phyloP scores from a whole-genome alignment of 92 coral and sea anemone genomes.

The Palythoa caribaeorum region DNA sequence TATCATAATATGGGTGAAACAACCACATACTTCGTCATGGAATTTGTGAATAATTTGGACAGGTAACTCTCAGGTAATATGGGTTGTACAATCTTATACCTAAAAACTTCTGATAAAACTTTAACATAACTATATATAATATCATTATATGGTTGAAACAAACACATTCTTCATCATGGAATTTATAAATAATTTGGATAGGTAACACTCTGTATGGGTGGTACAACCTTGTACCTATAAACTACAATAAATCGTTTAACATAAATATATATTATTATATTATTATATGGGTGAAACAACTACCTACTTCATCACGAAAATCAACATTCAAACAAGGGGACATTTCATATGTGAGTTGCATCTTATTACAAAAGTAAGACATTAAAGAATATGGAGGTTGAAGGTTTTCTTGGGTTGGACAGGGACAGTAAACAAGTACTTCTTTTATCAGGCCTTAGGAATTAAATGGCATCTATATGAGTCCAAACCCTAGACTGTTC shows the following conservation, averaged over 20 bases:
- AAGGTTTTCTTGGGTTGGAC: conserved; percentile 23
- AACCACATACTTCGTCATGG: conserved; percentile 21
- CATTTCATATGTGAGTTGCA: conserved; percentile 1
- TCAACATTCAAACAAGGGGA: not conserved
- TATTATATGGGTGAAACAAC: conserved; percentile 6
- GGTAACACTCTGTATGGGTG: conserved; percentile 19
- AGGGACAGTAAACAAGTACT: conserved; percentile 14
- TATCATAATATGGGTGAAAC: conserved; percentile 23
- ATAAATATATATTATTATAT: not conserved
- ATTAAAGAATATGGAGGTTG: conserved; percentile 8
- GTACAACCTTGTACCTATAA: conserved; percentile 5
- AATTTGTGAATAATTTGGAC: not conserved
- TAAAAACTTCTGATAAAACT: not conserved
- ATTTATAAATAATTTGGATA: conserved; percentile 30
- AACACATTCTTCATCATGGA: conserved; percentile 17
- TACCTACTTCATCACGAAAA: not conserved
- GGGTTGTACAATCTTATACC: not conserved
- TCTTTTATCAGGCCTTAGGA: conserved; percentile 17
- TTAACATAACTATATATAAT: not conserved
- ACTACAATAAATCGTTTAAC: not conserved
- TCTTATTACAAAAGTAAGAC: conserved; percentile 9
- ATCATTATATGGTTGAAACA: conserved; percentile 19
- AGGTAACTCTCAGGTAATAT: conserved; percentile 21
- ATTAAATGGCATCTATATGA: conserved; percentile 19
- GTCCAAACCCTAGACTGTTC: conserved; percentile 33